Evolutionary conservation across 2,797 vertebrate genomes (phyloP).

Genomic region (Hyperoplus immaculatus): DNA sequence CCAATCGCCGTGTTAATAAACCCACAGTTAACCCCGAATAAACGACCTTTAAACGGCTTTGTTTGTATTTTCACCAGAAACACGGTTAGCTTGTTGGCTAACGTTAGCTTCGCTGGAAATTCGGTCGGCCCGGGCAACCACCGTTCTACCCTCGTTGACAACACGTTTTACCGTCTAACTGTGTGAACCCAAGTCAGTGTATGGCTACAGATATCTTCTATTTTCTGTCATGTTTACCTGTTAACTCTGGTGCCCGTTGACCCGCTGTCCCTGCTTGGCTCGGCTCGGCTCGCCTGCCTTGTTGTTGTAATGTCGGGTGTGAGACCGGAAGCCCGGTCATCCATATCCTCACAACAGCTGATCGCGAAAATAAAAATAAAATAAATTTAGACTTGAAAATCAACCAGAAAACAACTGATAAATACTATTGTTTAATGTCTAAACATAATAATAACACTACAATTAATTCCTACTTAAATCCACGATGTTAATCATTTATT

Average conservation of each 20-base stretch:
- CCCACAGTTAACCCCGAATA: not conserved
- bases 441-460: too few relatives aligned
- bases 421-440: too few relatives aligned
- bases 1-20: accelerated
- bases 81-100: conserved; percentile 58
- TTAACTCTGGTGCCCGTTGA: not conserved
- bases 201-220: accelerated
- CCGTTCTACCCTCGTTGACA: conserved; percentile 13
- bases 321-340: conserved; percentile 77
- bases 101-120: conserved; percentile 20
- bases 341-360: conserved; percentile 44
- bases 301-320: conserved; percentile 78
- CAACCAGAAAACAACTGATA: not conserved
- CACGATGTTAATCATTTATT: not conserved
- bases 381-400: not conserved
- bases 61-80: conserved; percentile 11
- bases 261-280: conserved; percentile 11
- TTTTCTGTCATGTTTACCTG: conserved; percentile 28
- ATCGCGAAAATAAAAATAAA: not conserved
- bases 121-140: accelerated
- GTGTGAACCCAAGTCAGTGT: accelerated
- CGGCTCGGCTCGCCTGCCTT: conserved; percentile 32
- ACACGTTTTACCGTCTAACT: accelerated
- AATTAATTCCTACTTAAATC: too few relatives aligned
- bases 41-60: not conserved